phyloP scores from a whole-genome alignment of 2,888 invertebrate genomes.

The Criorhina ranunculi region DNA sequence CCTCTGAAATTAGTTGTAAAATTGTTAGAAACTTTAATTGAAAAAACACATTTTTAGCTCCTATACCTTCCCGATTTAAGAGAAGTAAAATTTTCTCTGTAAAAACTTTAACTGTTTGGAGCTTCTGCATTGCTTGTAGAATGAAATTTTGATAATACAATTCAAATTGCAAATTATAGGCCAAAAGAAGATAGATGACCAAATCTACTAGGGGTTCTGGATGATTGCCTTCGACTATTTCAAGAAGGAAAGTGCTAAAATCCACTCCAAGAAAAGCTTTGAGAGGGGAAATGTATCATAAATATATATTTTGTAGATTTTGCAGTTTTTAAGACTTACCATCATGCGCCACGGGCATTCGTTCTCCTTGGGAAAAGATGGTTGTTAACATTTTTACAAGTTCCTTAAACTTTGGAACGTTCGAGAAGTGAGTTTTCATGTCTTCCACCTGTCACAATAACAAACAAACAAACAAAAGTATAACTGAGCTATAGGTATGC shows the following conservation, averaged over 20 bases:
- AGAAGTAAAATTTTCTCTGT: conserved; percentile 95
- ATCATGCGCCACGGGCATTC: conserved; percentile 94
- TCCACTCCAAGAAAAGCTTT: conserved; percentile 93
- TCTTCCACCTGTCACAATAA: conserved; percentile 86
- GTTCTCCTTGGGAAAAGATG: conserved; percentile 95
- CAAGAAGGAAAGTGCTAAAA: conserved; percentile 92
- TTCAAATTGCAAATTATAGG: conserved; percentile 95
- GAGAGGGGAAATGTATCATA: not conserved
- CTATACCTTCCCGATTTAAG: conserved; percentile 95
- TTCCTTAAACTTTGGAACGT: conserved; percentile 92
- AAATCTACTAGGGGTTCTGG: conserved; percentile 94
- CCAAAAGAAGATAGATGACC: conserved; percentile 92
- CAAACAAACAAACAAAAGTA: conserved; percentile 58
- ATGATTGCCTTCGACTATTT: conserved; percentile 93
- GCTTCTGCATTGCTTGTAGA: conserved; percentile 88
- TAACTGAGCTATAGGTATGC: too few species aligned
- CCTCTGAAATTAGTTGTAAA: conserved; percentile 87
- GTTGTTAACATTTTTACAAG: conserved; percentile 93
- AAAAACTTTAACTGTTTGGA: conserved; percentile 92
- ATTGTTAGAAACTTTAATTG: not conserved
- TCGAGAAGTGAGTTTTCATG: conserved; percentile 91
- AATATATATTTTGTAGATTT: not conserved
- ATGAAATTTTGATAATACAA: conserved; percentile 89
- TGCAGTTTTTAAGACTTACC: conserved; percentile 85
- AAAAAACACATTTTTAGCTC: not conserved